Base-by-base conservation (phyloP, 2,797 vertebrate genomes). In the Esox lucius region DNA sequence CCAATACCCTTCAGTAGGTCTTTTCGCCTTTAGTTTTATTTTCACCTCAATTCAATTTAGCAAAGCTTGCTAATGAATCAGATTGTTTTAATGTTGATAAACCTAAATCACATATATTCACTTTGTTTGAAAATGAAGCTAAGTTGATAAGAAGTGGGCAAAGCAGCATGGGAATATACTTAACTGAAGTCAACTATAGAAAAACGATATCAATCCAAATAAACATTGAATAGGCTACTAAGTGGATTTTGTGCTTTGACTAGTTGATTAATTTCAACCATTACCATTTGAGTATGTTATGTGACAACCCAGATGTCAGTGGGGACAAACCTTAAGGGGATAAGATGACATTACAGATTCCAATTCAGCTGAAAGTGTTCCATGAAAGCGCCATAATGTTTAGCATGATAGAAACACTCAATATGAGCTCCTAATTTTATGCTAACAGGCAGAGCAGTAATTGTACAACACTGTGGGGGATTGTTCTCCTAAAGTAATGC, bases 361-460 rank as follows among this genome's bases (percentile, higher is more conserved):
- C 87, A 86, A 90, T 83, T 77, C 84, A 62, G 74, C 75, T 59
- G 78, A 76, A 73, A 4, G 15, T 73, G 74, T 84, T 85, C 75
- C 81, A 89, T 89, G 39, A 42, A 42, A 42, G 39, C 9, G 5
- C 39, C 82, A 79, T 82, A 87, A 89, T 84, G 81, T 87, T 87
- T 83, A 89, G 75, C 86, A 84, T 87, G 83, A 90, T 88, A 82
- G 81, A 88, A 85, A 85, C 80, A 75, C 86, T 89, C 84, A 78
- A 88, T 84, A 77, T 85, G 81, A 86, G 81, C 81, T 75, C 48
- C 46, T 82, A 39, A 59, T 78, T 82, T 73, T 82, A 81, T 71
- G 83, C 85, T 86, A 85, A 79, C 85, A 87, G 86, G 80, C 71
- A 46, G 76, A 3, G 33, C 81, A 87, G 87, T 89, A 88, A 87